phyloP scores from a whole-genome alignment of 2,113 vertebrate species.

The Stigmatopora nigra region DNA sequence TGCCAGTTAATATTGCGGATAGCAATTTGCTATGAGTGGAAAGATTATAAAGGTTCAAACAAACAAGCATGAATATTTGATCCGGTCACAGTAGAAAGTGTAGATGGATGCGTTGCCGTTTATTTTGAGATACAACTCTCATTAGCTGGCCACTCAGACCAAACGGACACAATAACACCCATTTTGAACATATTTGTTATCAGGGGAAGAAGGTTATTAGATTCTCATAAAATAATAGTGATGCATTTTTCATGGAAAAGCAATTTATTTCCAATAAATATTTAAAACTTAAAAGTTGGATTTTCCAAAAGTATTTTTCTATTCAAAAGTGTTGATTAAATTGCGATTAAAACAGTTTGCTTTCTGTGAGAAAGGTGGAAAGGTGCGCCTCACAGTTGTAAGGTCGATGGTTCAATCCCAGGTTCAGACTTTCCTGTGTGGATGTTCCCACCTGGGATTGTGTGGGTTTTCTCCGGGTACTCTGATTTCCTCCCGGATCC shows the following conservation, averaged over 20 bases:
- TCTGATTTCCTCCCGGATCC: no score
- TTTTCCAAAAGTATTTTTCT: conserved; percentile 26
- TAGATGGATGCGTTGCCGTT: conserved; percentile 31
- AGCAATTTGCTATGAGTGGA: conserved; percentile 36
- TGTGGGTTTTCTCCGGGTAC: no score
- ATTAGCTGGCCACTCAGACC: conserved; percentile 38
- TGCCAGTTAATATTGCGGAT: conserved; percentile 24
- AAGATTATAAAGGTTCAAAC: conserved; percentile 25
- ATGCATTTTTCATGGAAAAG: conserved; percentile 44
- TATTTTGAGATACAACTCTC: conserved; percentile 45
- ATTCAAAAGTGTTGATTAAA: conserved; percentile 32
- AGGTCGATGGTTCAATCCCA: no score
- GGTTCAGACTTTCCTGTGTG: no score
- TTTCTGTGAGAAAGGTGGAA: conserved; percentile 4
- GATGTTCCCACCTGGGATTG: no score
- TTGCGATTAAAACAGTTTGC: conserved; percentile 19
- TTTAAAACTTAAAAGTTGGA: conserved; percentile 41
- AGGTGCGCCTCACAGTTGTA: no score
- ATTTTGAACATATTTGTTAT: conserved; percentile 29
- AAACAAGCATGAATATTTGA: conserved; percentile 52
- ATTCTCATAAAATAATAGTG: conserved; percentile 30
- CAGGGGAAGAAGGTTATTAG: conserved; percentile 25
- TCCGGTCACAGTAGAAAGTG: conserved; percentile 37
- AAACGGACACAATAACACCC: conserved; percentile 32
- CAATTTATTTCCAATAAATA: conserved; percentile 28